Base-by-base conservation (phyloP, 64 coral and sea anemone genomes). In the Montipora efflorescens region DNA sequence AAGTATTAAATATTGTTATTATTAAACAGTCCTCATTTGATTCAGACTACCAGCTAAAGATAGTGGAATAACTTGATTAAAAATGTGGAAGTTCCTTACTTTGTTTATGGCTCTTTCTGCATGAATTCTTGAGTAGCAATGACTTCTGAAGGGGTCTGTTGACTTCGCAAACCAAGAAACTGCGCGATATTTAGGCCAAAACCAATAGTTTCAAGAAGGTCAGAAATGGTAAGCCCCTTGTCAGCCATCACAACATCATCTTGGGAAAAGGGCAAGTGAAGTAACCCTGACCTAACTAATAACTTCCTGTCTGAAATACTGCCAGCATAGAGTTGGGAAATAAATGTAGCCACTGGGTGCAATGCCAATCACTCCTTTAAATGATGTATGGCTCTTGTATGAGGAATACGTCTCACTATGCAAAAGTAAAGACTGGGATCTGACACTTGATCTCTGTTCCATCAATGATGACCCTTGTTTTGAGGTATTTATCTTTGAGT, bases 381-480 rank as follows among this genome's bases (percentile, higher is more conserved):
- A 91, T 14, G 64, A 82, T 14, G 58, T 91, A 22, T 91, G 89
- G 19, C 66, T 91, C 67, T 55, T 55, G 52, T 55, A 55, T 5
- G 52, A 55, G 52, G 52, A 55, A 10, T 7, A 55, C 0, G 52
- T 55, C 9, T 55, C 52, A 55, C 52, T 55, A 10, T 55, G 57
- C 18, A 91, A 64, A 21, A 77, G 48, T 18, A 61, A 82, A 44
- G 52, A 55, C 9, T 55, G 89, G 89, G 21, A 51, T 91, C 49
- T 91, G 45, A 73, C 59, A 81, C 10, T 91, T 81, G 59, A 91
- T 81, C 47, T 91, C 78, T 82, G 78, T 91, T 13, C 77, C 77
- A 82, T 91, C 66, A 36, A 80, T 91, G 51, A 91, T 91, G 50
- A 90, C 75, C 21, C 75, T 90, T 90, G 88, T 90, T 79, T 66